Percentiles rank a stretch among this genome's conserved stretches.
Conservation (phyloP, 2,888 invertebrate genomes). For the Ormyrus labotus region DNA sequence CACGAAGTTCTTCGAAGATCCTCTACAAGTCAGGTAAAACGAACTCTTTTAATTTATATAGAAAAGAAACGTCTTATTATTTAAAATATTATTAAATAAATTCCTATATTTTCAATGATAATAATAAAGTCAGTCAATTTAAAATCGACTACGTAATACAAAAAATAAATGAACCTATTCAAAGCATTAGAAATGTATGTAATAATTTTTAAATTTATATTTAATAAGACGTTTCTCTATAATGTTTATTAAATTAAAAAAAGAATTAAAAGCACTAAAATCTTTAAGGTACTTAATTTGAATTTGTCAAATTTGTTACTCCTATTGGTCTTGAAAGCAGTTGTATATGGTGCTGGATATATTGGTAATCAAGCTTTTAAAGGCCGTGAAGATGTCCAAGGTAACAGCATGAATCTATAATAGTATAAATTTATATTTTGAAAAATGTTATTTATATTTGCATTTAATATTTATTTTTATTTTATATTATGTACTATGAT, state of each 20-base stretch:
- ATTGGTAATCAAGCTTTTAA: constrained; percentile 78
- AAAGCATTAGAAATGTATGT: too few species aligned
- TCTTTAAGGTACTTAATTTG: constrained; percentile 83
- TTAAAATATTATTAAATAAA: background rate
- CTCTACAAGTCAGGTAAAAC: constrained; percentile 81
- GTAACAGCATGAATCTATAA: constrained; percentile 23
- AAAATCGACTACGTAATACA: too few species aligned
- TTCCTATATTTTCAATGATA: background rate
- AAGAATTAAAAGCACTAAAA: too few species aligned
- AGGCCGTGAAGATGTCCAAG: constrained; percentile 75
- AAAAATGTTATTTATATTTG: background rate
- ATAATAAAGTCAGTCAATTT: too few species aligned
- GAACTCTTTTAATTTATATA: constrained; percentile 1
- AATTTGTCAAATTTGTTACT: constrained; percentile 90
- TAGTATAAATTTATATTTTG: constrained; percentile 4
- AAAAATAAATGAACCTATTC: too few species aligned
- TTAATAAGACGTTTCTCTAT: background rate
- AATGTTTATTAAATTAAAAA: background rate
- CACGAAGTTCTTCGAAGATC: constrained; percentile 84
- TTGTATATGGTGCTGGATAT: constrained; percentile 89
- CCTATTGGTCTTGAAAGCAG: constrained; percentile 86
- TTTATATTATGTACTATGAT: background rate
- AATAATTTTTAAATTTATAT: background rate
- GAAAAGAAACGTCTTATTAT: background rate
- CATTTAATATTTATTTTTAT: background rate